These are phyloP conservation scores for Galemys pyrenaicus DNA, from an alignment of 2,113 vertebrate genomes.

Conservation along the genomic window DNA sequence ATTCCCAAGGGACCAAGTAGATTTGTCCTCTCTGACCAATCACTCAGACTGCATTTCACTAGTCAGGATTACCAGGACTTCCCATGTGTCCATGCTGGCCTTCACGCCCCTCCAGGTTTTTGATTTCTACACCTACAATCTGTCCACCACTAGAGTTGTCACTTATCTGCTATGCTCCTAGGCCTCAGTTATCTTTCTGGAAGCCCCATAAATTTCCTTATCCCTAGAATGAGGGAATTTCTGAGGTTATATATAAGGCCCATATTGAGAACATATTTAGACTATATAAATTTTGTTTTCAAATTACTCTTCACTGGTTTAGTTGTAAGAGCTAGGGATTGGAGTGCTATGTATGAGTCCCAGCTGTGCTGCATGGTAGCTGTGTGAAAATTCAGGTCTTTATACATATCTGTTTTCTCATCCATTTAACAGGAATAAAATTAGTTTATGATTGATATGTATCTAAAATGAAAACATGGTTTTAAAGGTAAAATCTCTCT, in stretches of 20 bases:
- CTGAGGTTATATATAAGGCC: background rate
- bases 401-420: conserved; percentile 6
- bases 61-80: background rate
- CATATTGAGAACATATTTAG: background rate
- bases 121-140: background rate
- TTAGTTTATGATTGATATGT: background rate
- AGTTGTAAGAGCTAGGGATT: background rate
- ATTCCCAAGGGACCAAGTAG: background rate
- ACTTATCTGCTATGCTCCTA: background rate
- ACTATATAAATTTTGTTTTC: background rate
- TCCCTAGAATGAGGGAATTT: background rate
- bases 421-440: background rate
- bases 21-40: background rate
- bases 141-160: background rate
- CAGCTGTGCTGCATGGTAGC: background rate
- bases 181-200: background rate
- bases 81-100: background rate
- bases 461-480: conserved; percentile 3
- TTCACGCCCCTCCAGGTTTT: background rate
- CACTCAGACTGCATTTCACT: background rate
- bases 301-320: background rate
- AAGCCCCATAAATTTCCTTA: background rate
- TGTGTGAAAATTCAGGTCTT: background rate
- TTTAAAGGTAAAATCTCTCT: background rate
- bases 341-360: background rate